phyloP scores from a whole-genome alignment of 2,888 invertebrate genomes.

The Tachina lurida region DNA sequence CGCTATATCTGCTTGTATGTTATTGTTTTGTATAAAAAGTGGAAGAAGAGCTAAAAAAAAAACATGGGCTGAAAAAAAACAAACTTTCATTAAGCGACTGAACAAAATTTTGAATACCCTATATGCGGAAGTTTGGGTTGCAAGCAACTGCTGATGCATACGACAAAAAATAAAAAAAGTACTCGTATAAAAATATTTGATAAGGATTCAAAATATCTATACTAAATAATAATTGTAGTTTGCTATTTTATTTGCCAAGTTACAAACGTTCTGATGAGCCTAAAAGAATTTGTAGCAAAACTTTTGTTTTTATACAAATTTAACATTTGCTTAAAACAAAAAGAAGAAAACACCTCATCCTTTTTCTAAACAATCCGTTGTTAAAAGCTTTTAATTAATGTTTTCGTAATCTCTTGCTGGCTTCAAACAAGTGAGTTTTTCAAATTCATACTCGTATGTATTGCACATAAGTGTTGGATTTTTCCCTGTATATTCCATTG shows the following conservation, averaged over 20 bases:
- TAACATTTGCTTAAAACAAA: slow-evolving; percentile 8
- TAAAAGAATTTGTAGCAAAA: background rate
- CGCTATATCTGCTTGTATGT: slow-evolving; percentile 2
- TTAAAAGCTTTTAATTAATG: slow-evolving; percentile 70
- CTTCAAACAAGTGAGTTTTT: slow-evolving; percentile 21
- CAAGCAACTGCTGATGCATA: too few relatives aligned
- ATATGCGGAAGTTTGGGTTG: background rate
- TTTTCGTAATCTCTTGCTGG: slow-evolving; percentile 39
- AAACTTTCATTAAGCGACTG: background rate
- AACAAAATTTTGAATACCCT: background rate
- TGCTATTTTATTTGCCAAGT: background rate
- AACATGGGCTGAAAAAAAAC: background rate
- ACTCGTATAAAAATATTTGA: too few relatives aligned
- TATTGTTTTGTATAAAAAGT: background rate
- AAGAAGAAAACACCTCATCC: slow-evolving; percentile 37
- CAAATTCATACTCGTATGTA: background rate
- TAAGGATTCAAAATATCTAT: too few relatives aligned
- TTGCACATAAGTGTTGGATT: background rate
- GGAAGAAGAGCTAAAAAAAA: background rate
- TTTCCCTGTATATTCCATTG: slow-evolving; percentile 1
- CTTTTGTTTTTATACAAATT: background rate
- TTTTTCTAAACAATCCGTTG: slow-evolving; percentile 49
- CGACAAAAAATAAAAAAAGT: too few relatives aligned
- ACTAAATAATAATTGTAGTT: too few relatives aligned
- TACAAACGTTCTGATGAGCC: background rate